Evolutionary conservation across 1,140 invertebrate genomes (phyloP), one percentile per base, ranked within the genome.

Genomic region (Cryptotermes secundus): DNA sequence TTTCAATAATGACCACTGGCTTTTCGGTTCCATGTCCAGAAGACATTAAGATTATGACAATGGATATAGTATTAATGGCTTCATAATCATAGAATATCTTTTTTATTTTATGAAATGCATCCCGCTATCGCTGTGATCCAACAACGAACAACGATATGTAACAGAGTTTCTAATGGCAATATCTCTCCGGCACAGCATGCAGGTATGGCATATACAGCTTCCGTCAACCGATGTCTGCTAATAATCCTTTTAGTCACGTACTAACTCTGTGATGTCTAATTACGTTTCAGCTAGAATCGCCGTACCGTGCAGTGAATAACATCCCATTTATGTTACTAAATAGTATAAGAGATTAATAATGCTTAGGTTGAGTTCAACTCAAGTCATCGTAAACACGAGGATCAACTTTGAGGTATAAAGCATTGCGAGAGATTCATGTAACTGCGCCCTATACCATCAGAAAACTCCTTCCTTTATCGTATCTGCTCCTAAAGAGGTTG

Each of bases 261-360:
- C 59, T 72, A 31, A 72, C 59, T 72, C 59, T 31, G n/a, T 72
- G 59, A 72, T 72, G 59, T 72, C 59, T 72, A 72, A 72, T 72
- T 72, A 72, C 26, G n/a, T 31, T 72, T 72, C 59, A 72, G 59
- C 7, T 72, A n/a, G 59, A 72, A 72, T 72, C 59, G 31, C 59
- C 59, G 59, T 31, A 72, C 59, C 59, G 9, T 72, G 26, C 16
- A 72, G 26, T 72, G 59, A 72, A 72, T 72, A 72, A 72, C n/a
- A 72, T 72, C n/a, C 59, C 59, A 72, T 72, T 72, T 72, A 72
- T 72, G 59, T 72, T 72, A 31, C 59, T 72, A 72, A 72, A 72
- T 72, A 72, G 26, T 72, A 31, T 9, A 72, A 72, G 59, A 72
- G 59, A 72, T 72, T 72, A 72, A 72, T 16, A n/a, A 10, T n/a